Evolutionary conservation across 2,888 invertebrate species (phyloP).

Genomic region (Tachina grossa): DNA sequence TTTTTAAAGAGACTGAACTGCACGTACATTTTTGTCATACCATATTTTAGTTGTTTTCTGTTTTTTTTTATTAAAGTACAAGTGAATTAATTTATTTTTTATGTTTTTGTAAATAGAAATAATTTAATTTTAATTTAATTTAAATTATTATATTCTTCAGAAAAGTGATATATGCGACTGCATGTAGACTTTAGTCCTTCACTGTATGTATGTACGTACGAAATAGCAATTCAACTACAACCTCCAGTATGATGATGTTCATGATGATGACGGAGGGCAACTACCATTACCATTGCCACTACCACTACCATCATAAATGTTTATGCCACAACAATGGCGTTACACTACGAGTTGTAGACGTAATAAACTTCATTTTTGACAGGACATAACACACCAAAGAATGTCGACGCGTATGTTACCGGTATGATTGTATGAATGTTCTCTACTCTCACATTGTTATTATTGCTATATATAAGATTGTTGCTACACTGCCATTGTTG

Average conservation of each 20-base stretch:
- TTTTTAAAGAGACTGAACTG: too few relatives aligned
- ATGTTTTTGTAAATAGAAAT: too few relatives aligned
- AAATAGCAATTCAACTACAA: constrained; percentile 44
- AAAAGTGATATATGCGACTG: too few relatives aligned
- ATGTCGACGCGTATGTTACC: constrained; percentile 72
- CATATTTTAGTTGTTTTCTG: too few relatives aligned
- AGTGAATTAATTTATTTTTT: too few relatives aligned
- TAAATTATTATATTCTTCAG: too few relatives aligned
- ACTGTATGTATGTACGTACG: constrained; percentile 46
- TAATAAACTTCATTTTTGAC: constrained; percentile 81
- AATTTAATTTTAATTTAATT: too few relatives aligned
- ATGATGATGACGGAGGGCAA: neutral
- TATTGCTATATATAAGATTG: constrained; percentile 69
- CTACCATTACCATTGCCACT: neutral
- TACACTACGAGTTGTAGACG: constrained; percentile 76
- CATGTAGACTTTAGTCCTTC: too few relatives aligned
- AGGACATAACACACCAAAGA: constrained; percentile 78
- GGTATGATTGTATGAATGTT: constrained; percentile 46
- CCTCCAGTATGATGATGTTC: constrained; percentile 25
- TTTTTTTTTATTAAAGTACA: too few relatives aligned
- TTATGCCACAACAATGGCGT: constrained; percentile 71
- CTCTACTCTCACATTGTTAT: constrained; percentile 60
- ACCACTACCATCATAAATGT: constrained; percentile 64
- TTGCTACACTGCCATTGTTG: constrained; percentile 61
- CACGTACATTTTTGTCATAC: too few relatives aligned